Evolutionary conservation across 2,113 vertebrate genomes (phyloP), one percentile per base, ranked within the genome.

Genomic region (Heptranchias perlo): DNA sequence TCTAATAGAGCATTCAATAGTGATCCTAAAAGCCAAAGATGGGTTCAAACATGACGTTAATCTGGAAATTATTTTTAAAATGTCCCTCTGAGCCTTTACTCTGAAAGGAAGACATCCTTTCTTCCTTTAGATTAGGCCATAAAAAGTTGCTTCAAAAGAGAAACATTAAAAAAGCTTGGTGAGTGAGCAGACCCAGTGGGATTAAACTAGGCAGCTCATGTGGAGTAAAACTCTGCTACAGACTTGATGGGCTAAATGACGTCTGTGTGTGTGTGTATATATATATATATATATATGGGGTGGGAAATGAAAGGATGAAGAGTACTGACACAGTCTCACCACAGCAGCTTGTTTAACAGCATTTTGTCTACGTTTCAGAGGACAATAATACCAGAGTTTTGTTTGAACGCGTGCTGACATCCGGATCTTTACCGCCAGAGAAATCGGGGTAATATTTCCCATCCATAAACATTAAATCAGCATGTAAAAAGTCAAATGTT

Each of bases 301-400:
- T 5, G 58, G 58, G 58, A 58, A 58, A 3, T 58, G 58, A 58
- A 58, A 58, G 58, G 11, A 58, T 58, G 11, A 58, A 58, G 11
- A 44, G 78, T 23, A 14, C 78, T 44, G 78, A 21, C 16, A 49
- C 44, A 28, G 84, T 49, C 10, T 10, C 86, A 14, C 1, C 28
- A 31, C 49, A 35, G 86, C 11, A 58, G 49, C 25, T 13, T 58
- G 52, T 39, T 52, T 4, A 49, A 67, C 62, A 96, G 89, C 49
- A 96, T 96, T 94, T 62, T 61, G 52, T 94, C 54, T 96, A 31
- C 87, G 73, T 13, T 82, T 96, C 98, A 99, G 99, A 99, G 99
- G 99, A 99, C 97, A 99, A 99, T 97, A 99, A 99, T 97, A 99
- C 99, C 39, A 98, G 99, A 97, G 99, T 99, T 97, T 97, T 99